Conservation (phyloP, 2,113 vertebrate genomes). For the Crotalus tigris region DNA sequence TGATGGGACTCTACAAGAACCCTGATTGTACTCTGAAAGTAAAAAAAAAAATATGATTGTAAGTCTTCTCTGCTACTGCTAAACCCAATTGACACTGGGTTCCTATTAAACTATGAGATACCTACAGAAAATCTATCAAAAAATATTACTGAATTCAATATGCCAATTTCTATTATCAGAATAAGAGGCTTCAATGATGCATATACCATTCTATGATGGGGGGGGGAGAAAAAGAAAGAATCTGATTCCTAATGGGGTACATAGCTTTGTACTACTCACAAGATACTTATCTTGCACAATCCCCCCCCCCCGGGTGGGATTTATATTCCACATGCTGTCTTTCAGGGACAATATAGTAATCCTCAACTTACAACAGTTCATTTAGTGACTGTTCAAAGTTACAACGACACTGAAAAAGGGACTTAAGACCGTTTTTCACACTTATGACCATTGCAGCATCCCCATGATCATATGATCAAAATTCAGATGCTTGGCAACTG, state of each 20-base stretch:
- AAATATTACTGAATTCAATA: constrained; percentile 65
- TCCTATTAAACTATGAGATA: constrained; percentile 54
- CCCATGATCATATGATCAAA: no score
- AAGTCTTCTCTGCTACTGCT: background rate
- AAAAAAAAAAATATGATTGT: background rate
- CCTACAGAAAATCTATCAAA: constrained; percentile 16
- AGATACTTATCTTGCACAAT: constrained; percentile 57
- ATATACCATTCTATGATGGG: constrained; percentile 44
- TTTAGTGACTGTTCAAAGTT: background rate
- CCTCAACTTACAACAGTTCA: no score
- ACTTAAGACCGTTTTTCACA: no score
- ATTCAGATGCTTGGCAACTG: no score
- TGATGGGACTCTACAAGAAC: background rate
- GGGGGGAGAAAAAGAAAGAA: constrained; percentile 32
- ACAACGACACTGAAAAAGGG: no score
- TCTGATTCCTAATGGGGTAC: constrained; percentile 58
- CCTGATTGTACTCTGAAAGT: background rate
- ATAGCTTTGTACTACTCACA: constrained; percentile 53
- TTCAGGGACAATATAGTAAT: constrained; percentile 55
- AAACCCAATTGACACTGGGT: background rate
- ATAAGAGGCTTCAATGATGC: constrained; percentile 66
- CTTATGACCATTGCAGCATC: background rate
- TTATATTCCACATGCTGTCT: constrained; percentile 58
- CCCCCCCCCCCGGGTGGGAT: constrained; percentile 33
- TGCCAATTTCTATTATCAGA: constrained; percentile 70